Percentiles rank a stretch among this genome's conserved stretches.
phyloP scores from a whole-genome alignment of 2,888 invertebrate genomes.

The Drosophila engyochracea region DNA sequence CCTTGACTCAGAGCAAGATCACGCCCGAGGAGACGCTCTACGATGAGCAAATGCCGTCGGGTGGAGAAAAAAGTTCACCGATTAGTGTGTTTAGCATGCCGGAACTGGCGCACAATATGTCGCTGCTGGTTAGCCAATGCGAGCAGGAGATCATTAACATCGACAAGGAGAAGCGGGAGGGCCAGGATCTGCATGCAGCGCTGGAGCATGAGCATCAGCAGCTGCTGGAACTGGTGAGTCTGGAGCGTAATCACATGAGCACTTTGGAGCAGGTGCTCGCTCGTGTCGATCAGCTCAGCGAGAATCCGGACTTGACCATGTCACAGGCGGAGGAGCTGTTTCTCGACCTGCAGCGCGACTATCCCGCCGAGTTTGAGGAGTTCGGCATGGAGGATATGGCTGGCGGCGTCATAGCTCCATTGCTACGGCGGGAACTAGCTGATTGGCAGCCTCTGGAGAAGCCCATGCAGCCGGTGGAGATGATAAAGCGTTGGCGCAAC shows the following conservation, averaged over 20 bases:
- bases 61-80: constrained; percentile 25
- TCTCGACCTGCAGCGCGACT: constrained; percentile 87
- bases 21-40: constrained; percentile 87
- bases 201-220: constrained; percentile 92
- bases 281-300: constrained; percentile 87
- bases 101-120: constrained; percentile 96
- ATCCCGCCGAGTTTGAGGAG: constrained; percentile 92
- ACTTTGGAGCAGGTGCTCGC: constrained; percentile 90
- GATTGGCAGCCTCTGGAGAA: constrained; percentile 92
- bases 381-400: constrained; percentile 94
- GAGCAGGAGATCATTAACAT: constrained; percentile 97
- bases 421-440: constrained; percentile 91
- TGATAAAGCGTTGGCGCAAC: constrained; percentile 90
- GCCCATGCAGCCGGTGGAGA: constrained; percentile 88
- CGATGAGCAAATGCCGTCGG: constrained; percentile 87
- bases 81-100: constrained; percentile 90
- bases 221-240: constrained; percentile 88
- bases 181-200: constrained; percentile 92
- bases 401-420: constrained; percentile 93
- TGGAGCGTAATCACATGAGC: constrained; percentile 91
- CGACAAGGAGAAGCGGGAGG: constrained; percentile 91
- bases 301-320: constrained; percentile 83
- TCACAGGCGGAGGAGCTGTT: constrained; percentile 85
- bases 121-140: constrained; percentile 95
- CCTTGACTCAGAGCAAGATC: constrained; percentile 90